phyloP scores from a whole-genome alignment of 2,888 invertebrate genomes.

The Drosophila acutilabella region DNA sequence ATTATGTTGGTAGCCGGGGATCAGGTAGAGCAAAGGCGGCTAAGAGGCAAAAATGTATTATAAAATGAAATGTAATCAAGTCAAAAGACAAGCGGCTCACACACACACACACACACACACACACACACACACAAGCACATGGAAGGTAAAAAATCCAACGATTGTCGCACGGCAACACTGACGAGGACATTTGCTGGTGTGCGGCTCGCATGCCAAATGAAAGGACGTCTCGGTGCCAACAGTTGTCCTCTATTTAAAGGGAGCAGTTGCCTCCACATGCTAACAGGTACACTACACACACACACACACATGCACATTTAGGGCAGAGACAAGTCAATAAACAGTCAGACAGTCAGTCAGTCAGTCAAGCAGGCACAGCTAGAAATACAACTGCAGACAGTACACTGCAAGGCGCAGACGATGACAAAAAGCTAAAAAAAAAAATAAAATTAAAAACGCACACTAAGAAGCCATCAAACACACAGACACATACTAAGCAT shows the following conservation, averaged over 20 bases:
- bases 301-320: neutral
- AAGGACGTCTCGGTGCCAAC: conserved; percentile 43
- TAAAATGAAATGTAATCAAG: conserved; percentile 70
- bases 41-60: conserved; percentile 36
- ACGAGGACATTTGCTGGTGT: conserved; percentile 12
- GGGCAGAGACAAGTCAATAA: conserved; percentile 43
- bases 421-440: conserved; percentile 24
- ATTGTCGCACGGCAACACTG: conserved; percentile 53
- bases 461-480: conserved; percentile 34
- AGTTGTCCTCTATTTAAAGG: conserved; percentile 16
- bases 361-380: conserved; percentile 10
- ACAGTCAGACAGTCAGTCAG: conserved; percentile 29
- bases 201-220: conserved; percentile 48
- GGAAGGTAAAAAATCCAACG: conserved; percentile 52
- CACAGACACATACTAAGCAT: neutral
- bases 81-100: conserved; percentile 50
- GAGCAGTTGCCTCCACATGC: conserved; percentile 2
- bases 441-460: conserved; percentile 27
- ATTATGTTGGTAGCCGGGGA: neutral
- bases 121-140: neutral
- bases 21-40: neutral
- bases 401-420: conserved; percentile 31
- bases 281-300: conserved; percentile 23
- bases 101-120: conserved; percentile 11
- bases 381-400: conserved; percentile 23